These are phyloP conservation scores for Chionis minor DNA, from an alignment of 2,113 vertebrate genomes.

Conservation along the genomic window DNA sequence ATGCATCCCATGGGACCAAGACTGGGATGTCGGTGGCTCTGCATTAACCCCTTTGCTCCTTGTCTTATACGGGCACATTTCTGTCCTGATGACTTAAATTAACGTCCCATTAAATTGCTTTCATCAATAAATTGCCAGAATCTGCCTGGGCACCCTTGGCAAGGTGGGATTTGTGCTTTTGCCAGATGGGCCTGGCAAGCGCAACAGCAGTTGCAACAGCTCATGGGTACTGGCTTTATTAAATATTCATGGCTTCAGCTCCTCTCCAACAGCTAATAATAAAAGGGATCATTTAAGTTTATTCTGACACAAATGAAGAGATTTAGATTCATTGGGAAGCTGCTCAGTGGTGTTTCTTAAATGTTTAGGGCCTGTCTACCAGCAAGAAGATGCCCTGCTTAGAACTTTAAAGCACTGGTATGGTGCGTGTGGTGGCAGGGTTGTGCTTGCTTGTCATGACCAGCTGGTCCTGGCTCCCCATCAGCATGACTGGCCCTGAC, in stretches of 20 bases:
- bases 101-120: not conserved
- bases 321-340: not conserved
- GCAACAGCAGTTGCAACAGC: not conserved
- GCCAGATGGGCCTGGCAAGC: not conserved
- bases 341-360: not conserved
- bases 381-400: not conserved
- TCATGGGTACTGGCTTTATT: not conserved
- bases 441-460: not conserved
- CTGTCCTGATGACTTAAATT: not conserved
- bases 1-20: not conserved
- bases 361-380: not conserved
- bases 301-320: conserved; percentile 1
- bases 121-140: not conserved
- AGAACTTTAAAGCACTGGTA: not conserved
- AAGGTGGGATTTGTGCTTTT: not conserved
- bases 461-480: not conserved
- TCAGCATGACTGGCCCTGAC: not conserved
- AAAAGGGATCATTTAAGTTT: conserved; percentile 16
- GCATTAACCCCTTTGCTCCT: not conserved
- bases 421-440: not conserved
- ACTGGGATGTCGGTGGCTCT: not conserved
- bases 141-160: not conserved
- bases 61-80: not conserved
- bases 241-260: not conserved
- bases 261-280: not conserved